Evolutionary conservation across 64 coral and sea anemone genomes (phyloP).

Genomic region (Pocillopora damicornis): DNA sequence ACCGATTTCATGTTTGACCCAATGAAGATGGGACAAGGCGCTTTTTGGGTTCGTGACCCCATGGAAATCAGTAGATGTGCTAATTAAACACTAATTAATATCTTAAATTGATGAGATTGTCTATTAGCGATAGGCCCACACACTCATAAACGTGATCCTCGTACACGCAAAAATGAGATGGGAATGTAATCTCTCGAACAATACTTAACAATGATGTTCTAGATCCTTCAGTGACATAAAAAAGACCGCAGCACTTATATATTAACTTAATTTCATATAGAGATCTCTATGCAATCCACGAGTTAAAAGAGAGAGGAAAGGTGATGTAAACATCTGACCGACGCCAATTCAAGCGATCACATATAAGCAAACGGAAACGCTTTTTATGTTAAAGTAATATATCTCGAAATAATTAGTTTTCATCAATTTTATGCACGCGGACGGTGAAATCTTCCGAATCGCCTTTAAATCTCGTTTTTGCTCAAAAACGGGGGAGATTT

Average conservation of each 20-base stretch:
- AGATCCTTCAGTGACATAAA: not conserved
- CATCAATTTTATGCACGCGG: too few species aligned
- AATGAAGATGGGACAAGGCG: too few species aligned
- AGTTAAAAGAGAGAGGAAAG: not conserved
- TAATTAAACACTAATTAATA: not conserved
- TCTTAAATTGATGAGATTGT: conserved; percentile 4
- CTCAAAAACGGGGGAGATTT: too few species aligned
- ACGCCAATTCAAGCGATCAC: not conserved
- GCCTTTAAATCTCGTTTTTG: too few species aligned
- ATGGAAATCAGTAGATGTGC: not conserved
- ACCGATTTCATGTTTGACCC: too few species aligned
- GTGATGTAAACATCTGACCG: conserved; percentile 7
- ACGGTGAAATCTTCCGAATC: too few species aligned
- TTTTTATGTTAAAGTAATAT: conserved; percentile 5
- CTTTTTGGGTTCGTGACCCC: not conserved
- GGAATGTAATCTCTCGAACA: not conserved
- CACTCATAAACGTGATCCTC: not conserved
- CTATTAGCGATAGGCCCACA: not conserved
- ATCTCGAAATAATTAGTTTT: not conserved
- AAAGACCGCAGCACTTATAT: not conserved
- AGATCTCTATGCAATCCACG: conserved; percentile 1
- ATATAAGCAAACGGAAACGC: conserved; percentile 18
- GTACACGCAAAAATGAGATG: not conserved
- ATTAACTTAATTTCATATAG: conserved; percentile 28
- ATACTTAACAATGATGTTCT: not conserved